Evolutionary conservation across 2,113 vertebrate species (phyloP), one percentile per base, ranked within the genome.

Genomic region (Pelecanus crispus): DNA sequence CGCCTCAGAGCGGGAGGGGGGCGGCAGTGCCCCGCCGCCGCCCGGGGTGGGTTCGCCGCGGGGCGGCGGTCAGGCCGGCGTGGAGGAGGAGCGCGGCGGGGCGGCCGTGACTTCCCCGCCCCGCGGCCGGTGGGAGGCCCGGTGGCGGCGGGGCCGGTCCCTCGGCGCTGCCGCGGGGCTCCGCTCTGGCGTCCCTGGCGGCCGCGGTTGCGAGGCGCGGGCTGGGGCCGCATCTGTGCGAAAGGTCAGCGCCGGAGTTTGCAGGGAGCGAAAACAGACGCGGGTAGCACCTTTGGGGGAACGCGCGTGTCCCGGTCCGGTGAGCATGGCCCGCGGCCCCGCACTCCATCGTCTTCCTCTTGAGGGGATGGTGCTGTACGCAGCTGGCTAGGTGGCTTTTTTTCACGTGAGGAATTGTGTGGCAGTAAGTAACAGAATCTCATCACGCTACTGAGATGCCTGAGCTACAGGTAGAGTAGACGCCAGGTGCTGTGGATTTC

Each of bases 351-450:
- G 29, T 6, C 34, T 32, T 0, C 36, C 26, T 11, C 10, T 1
- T 2, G 22, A 13, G 29, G 80, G n/a, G 16, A 19, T 28, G 3
- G 42, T 1, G 47, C 44, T 5, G 73, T 14, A 3, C 6, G 38
- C 44, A 6, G 34, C 17, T 19, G 52, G 4, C 50, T 3, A 56
- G 28, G 31, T 21, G 77, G 29, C 17, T n/a, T 42, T 34, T 34
- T 36, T 52, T n/a, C 63, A 0, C 22, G 6, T 11, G 13, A 6
- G 42, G 28, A 32, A 0, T 3, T 3, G 10, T 3, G 52, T 6
- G 74, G 24, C 52, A 20, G 9, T 1, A 9, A 36, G 55, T 7
- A 3, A 4, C 18, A 19, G 25, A 26, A 5, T 12, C 34, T 61
- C 38, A 11, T 65, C 12, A 3, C 1, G 11, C n/a, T 3, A 0